These are phyloP conservation scores for Nyctereutes procyonoides DNA, from an alignment of 2,113 vertebrate genomes.

Conservation along the genomic window DNA sequence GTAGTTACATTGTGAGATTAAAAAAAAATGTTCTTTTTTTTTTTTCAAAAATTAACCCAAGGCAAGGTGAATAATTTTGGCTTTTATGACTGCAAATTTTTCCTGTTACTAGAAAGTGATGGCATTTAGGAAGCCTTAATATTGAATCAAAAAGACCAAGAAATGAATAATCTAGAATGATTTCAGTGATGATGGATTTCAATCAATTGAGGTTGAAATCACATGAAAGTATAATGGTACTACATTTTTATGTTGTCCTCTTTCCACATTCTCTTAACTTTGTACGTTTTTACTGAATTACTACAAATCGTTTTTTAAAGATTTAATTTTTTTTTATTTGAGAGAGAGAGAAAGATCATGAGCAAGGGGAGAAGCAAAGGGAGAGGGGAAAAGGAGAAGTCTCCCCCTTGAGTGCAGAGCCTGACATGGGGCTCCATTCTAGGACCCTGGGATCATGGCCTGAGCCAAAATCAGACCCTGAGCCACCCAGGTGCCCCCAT, in stretches of 20 bases:
- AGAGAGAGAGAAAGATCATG: background rate
- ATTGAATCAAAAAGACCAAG: conserved; percentile 12
- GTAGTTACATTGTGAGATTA: background rate
- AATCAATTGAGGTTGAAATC: conserved; percentile 12
- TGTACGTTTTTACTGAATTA: background rate
- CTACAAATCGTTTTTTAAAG: background rate
- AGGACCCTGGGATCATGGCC: background rate
- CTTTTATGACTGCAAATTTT: background rate
- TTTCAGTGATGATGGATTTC: conserved; percentile 30
- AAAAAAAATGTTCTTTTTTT: background rate
- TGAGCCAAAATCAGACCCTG: background rate
- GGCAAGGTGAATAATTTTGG: background rate
- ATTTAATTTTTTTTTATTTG: background rate
- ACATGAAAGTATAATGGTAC: background rate
- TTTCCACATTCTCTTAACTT: background rate
- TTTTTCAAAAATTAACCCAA: conserved; percentile 9
- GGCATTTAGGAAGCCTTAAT: background rate
- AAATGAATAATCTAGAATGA: background rate
- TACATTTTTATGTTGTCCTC: background rate
- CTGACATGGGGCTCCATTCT: background rate
- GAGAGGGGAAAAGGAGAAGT: background rate
- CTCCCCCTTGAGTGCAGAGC: background rate
- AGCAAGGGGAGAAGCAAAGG: background rate
- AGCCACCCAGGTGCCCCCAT: background rate
- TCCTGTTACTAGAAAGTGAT: background rate